Percentiles rank a stretch among this genome's conserved stretches.
Conservation (phyloP, 2,888 invertebrate species). For the Apamea sordens region DNA sequence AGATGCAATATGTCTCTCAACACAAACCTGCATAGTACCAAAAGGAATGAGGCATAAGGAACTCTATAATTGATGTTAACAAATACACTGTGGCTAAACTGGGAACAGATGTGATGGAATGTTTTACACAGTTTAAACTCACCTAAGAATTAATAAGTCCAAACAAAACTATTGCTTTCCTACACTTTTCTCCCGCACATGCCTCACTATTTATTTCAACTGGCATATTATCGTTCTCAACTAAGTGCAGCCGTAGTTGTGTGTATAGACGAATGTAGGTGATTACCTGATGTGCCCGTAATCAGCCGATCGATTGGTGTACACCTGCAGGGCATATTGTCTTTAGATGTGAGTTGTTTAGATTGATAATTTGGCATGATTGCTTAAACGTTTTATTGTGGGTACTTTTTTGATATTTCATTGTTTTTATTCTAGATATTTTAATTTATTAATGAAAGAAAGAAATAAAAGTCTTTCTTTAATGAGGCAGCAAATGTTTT, state of each 20-base stretch:
- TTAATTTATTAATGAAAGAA: not conserved
- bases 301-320: constrained; percentile 72
- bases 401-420: not conserved
- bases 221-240: constrained; percentile 9
- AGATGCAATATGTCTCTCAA: no score
- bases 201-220: constrained; percentile 10
- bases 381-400: not conserved
- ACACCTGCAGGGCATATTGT: constrained; percentile 42
- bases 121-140: no score
- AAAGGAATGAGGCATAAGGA: no score
- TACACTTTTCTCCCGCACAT: not conserved
- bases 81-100: no score
- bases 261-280: constrained; percentile 64
- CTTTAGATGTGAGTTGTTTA: not conserved
- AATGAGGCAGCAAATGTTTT: not conserved
- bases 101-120: no score
- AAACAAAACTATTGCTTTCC: not conserved
- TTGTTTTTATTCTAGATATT: not conserved
- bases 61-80: no score
- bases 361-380: not conserved
- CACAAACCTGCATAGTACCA: no score
- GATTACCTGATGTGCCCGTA: constrained; percentile 71
- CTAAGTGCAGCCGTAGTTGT: constrained; percentile 32
- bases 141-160: not conserved
- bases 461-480: no score